Percentiles rank a stretch among this genome's conserved stretches.
Conservation (phyloP, 1,140 invertebrate species). For the Episyrphus balteatus region DNA sequence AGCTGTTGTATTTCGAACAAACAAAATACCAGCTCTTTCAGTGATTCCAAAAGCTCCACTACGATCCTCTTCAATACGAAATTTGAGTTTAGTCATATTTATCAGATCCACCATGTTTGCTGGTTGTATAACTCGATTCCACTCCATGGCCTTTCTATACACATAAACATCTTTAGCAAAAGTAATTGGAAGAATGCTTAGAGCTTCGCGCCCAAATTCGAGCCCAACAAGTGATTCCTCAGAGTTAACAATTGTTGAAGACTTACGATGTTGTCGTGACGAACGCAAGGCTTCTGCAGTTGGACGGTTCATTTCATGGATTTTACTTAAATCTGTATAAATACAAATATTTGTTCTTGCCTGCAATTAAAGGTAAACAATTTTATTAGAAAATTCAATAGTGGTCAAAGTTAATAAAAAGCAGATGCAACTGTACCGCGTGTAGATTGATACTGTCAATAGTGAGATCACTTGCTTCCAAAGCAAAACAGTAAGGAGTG, state of each 20-base stretch:
- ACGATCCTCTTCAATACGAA: conserved; percentile 21
- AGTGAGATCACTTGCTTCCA: conserved; percentile 24
- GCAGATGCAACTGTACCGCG: too few species aligned
- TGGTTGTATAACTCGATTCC: conserved; percentile 36
- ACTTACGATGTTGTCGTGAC: conserved; percentile 12
- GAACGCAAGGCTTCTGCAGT: conserved; percentile 8
- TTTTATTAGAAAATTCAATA: not conserved
- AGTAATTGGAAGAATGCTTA: conserved; percentile 5
- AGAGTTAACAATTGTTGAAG: conserved; percentile 12
- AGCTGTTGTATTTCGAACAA: conserved; percentile 38
- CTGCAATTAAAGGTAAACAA: conserved; percentile 1
- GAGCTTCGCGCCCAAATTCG: not conserved
- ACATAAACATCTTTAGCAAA: conserved; percentile 32
- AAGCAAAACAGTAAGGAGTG: conserved; percentile 19
- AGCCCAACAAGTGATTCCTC: conserved; percentile 7
- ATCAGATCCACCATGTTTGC: conserved; percentile 15
- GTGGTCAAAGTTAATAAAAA: too few species aligned
- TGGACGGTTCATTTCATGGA: conserved; percentile 22
- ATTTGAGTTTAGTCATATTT: conserved; percentile 14
- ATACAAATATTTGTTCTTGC: conserved; percentile 24
- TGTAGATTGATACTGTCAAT: conserved; percentile 4
- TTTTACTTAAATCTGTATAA: conserved; percentile 15
- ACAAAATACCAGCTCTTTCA: conserved; percentile 43
- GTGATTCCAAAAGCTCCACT: conserved; percentile 43
- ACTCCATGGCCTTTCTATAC: conserved; percentile 32